phyloP scores from a whole-genome alignment of 1,140 invertebrate genomes.

The Brachionus koreanus region DNA sequence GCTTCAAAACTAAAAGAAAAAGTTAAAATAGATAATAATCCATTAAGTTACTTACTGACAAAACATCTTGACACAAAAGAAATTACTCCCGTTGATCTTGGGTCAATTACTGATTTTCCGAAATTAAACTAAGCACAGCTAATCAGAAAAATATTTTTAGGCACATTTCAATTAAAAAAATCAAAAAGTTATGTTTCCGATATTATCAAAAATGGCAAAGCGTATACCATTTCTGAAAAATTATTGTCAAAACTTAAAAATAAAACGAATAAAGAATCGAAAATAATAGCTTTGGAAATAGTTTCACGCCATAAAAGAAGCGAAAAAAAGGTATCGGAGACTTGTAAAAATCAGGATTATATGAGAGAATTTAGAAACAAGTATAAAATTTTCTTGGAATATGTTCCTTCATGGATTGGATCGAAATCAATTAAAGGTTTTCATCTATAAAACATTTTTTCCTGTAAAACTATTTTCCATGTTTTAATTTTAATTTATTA shows the following conservation, averaged over 20 bases:
- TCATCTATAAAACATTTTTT: not conserved
- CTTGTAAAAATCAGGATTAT: conserved; percentile 10
- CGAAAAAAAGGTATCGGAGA: conserved; percentile 10
- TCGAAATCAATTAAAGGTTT: conserved; percentile 19
- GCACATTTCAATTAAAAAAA: conserved; percentile 12
- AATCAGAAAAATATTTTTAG: conserved; percentile 22
- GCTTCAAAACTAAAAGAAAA: conserved; percentile 25
- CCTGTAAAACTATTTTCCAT: not conserved
- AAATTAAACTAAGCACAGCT: conserved; percentile 4
- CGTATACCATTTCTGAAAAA: not conserved
- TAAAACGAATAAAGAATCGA: not conserved
- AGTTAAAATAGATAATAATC: not conserved
- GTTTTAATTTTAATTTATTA: conserved; percentile 3
- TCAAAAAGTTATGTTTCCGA: not conserved
- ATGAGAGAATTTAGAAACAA: conserved; percentile 18
- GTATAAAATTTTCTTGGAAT: conserved; percentile 19
- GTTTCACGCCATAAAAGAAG: conserved; percentile 20
- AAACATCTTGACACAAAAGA: conserved; percentile 29
- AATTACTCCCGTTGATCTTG: not conserved
- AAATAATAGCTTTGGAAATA: conserved; percentile 15
- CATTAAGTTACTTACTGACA: not conserved
- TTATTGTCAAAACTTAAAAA: not conserved
- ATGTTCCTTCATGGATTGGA: conserved; percentile 8
- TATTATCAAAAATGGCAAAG: conserved; percentile 16
- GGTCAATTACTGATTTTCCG: conserved; percentile 21